These are phyloP conservation scores for Drosophila teissieri DNA, from an alignment of 1,140 invertebrate genomes.

Conservation along the genomic window DNA sequence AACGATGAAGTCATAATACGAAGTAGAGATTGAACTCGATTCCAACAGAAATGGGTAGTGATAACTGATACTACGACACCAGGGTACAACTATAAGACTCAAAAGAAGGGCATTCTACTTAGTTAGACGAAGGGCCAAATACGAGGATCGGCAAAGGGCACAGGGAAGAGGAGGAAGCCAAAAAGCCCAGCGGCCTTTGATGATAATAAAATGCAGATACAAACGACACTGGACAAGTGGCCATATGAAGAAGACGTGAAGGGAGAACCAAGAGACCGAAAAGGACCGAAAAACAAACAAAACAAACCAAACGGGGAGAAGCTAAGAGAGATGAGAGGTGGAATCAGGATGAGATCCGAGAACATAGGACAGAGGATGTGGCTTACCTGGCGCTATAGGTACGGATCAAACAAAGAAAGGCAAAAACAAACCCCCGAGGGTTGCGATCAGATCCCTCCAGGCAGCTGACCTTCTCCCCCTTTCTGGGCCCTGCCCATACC, in stretches of 20 bases:
- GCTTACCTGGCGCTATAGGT: conserved; percentile 74
- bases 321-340: conserved; percentile 9
- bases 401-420: conserved; percentile 45
- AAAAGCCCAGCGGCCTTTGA: conserved; percentile 58
- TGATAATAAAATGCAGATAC: conserved; percentile 68
- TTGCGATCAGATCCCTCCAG: conserved; percentile 42
- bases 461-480: conserved; percentile 37
- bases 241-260: conserved; percentile 15
- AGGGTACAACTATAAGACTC: neutral
- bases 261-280: conserved; percentile 31
- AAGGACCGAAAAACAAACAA: conserved; percentile 41
- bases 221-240: conserved; percentile 33
- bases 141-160: neutral
- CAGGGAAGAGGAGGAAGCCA: conserved; percentile 25
- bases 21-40: no score
- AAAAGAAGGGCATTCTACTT: conserved; percentile 1
- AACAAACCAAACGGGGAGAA: conserved; percentile 46
- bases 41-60: no score
- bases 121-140: conserved; percentile 4
- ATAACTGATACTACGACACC: no score
- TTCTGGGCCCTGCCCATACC: neutral
- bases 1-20: neutral
- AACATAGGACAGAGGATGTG: conserved; percentile 44
- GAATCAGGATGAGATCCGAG: conserved; percentile 34
- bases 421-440: conserved; percentile 38